Evolutionary conservation across 2,888 invertebrate species (phyloP), one percentile per base, ranked within the genome.

Genomic region (Troides oblongomaculatus): DNA sequence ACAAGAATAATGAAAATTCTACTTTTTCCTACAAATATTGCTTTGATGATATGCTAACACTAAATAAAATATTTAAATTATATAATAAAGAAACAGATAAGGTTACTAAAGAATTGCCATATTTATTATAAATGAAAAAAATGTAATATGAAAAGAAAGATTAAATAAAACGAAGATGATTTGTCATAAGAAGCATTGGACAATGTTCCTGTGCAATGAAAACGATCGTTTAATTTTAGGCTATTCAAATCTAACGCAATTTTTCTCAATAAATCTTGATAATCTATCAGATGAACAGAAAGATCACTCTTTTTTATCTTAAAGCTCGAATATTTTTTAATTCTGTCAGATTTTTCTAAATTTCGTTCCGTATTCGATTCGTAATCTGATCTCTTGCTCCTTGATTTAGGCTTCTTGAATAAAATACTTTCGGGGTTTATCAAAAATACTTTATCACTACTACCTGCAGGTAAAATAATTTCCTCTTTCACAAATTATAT

Each of bases 221-320:
- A 81, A 64, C 74, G 77, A 68, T 81, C 70, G 68, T 80, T 78
- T 59, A 84, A 68, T 74, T 81, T 79, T 58, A 84, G 68, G 6
- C 72, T 57, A 68, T 77, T 76, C 71, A 83, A 74, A 70, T 84
- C 83, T 59, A 68, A 43, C 0, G 82, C 81, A 50, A 84, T 64
- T 68, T 73, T 75, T 74, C 71, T 76, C 36, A 84, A 71, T 61
- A 84, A 75, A 65, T 76, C 75, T 10, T 57, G 72, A 69, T 81
- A 80, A 39, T 73, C 74, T 63, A 78, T 71, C 30, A 74, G 72
- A 43, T 70, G 58, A 65, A 56, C 17, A 59, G 57, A 57, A 14
- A 39, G 8, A 21, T 66, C 39, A 39, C 64, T 59, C 30, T 66
- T 64, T 69, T 36, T 62, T 68, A 62, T 67, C 67, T 72, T 71